phyloP scores from a whole-genome alignment of 1,140 invertebrate genomes.

The Mactra quadrangularis region DNA sequence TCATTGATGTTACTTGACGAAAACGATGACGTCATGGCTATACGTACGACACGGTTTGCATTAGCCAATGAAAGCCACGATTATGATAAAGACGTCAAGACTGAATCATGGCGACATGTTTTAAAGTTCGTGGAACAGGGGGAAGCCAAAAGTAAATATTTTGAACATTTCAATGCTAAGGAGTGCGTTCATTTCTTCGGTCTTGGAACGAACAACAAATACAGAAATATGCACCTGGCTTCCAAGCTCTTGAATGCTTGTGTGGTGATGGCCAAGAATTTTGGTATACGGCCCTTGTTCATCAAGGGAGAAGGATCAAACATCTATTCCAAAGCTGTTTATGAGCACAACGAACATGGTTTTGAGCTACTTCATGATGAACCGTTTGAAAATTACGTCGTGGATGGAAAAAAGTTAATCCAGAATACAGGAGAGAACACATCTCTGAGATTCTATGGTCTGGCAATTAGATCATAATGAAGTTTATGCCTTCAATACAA shows the following conservation, averaged over 20 bases:
- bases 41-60: neutral
- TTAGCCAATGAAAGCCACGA: neutral
- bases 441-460: conserved; percentile 7
- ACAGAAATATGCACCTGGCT: neutral
- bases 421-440: conserved; percentile 15
- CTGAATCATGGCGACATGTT: neutral
- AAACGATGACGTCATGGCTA: conserved; percentile 2
- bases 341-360: conserved; percentile 6
- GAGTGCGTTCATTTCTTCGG: conserved; percentile 16
- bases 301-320: conserved; percentile 21
- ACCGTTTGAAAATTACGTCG: conserved; percentile 9
- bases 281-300: neutral
- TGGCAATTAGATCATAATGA: no score
- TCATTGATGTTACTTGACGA: no score
- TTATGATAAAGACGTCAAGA: neutral
- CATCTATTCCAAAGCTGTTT: conserved; percentile 10
- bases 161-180: conserved; percentile 9
- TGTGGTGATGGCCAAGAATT: neutral
- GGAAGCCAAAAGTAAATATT: neutral
- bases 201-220: neutral
- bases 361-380: conserved; percentile 16
- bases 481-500: no score
- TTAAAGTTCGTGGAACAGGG: neutral
- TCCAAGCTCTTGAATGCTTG: neutral
- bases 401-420: conserved; percentile 4